Percentiles rank a stretch among this genome's conserved stretches.
Conservation (phyloP, 2,888 invertebrate species). For the Seladonia tumulorum region DNA sequence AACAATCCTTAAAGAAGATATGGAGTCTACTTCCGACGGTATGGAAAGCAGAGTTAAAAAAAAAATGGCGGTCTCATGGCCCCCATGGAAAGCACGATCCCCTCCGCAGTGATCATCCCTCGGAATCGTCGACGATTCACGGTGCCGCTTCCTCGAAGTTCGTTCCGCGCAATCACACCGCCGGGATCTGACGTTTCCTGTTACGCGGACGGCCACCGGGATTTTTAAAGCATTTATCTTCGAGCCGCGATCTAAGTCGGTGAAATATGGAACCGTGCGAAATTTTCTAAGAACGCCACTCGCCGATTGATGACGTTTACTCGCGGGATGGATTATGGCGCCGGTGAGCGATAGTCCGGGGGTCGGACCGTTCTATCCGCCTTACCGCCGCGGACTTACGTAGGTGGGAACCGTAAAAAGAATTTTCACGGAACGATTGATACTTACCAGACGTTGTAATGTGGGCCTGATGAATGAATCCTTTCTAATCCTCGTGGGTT, state of each 20-base stretch:
- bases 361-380: background rate
- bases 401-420: background rate
- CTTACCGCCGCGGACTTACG: background rate
- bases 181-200: slow-evolving; percentile 39
- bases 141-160: slow-evolving; percentile 39
- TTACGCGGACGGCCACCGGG: slow-evolving; percentile 29
- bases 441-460: slow-evolving; percentile 9
- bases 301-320: slow-evolving; percentile 46
- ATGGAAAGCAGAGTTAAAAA: background rate
- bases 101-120: slow-evolving; percentile 43
- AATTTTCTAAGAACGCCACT: slow-evolving; percentile 23
- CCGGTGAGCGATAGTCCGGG: slow-evolving; percentile 45
- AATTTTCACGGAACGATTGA: background rate
- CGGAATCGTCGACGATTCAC: slow-evolving; percentile 49
- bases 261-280: slow-evolving; percentile 48
- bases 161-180: slow-evolving; percentile 48
- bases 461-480: background rate
- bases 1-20: background rate
- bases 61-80: slow-evolving; percentile 21
- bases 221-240: slow-evolving; percentile 60
- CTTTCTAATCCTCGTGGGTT: slow-evolving; percentile 4
- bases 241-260: slow-evolving; percentile 31
- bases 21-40: background rate
- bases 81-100: slow-evolving; percentile 23
- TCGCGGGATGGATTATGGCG: slow-evolving; percentile 35